Conservation (phyloP, 2,113 vertebrate genomes). For the Cebus imitator region DNA sequence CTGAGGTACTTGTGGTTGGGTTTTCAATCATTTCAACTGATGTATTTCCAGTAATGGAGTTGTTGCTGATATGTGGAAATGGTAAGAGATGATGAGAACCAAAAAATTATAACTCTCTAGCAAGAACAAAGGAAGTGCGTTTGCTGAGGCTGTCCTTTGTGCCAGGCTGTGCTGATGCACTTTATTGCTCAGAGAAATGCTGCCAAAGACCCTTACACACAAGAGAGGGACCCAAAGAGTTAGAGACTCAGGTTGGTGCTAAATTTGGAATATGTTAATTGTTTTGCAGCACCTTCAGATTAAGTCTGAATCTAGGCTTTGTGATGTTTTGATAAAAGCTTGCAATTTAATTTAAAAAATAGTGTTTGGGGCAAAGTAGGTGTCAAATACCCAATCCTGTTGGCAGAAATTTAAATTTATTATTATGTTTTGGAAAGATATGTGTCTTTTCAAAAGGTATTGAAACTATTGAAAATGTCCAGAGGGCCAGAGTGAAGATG, state of each 20-base stretch:
- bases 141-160: neutral
- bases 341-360: neutral
- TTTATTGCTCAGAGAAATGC: neutral
- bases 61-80: neutral
- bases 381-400: neutral
- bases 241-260: neutral
- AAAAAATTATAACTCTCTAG: neutral
- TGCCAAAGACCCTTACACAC: neutral
- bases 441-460: constrained; percentile 10
- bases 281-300: neutral
- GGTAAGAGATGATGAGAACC: neutral
- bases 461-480: neutral
- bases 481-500: neutral
- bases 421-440: neutral
- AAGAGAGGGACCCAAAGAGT: neutral
- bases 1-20: neutral
- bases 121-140: neutral
- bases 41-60: neutral
- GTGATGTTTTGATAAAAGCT: neutral
- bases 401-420: neutral
- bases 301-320: neutral
- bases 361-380: neutral
- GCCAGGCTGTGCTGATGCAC: neutral
- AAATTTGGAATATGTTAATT: neutral
- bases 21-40: neutral